A percentile compares a stretch with the other conserved stretches of the same genome.
Conservation (phyloP, 2,888 invertebrate species). For the Cephonodes hylas region DNA sequence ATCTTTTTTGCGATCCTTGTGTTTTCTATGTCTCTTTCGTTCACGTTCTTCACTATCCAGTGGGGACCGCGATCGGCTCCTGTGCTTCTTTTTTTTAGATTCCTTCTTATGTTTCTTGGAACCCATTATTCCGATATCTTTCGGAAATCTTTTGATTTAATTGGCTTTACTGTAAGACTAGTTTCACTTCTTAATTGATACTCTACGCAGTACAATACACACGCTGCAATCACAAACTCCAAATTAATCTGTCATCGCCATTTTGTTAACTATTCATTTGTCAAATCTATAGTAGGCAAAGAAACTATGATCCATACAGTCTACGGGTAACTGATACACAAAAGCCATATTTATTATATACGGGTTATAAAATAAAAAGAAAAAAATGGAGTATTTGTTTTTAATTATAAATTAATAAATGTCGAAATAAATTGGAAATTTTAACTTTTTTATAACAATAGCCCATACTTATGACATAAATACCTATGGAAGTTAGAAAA, state of each 20-base stretch:
- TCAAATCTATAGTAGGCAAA: not conserved
- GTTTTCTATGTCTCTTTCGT: conserved; percentile 76
- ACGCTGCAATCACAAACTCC: not conserved
- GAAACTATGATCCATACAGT: not conserved
- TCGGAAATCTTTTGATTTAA: not conserved
- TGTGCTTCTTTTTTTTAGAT: conserved; percentile 85
- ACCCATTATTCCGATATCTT: conserved; percentile 75
- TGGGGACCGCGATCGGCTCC: conserved; percentile 80
- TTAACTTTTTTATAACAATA: too few species aligned
- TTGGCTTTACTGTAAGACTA: not conserved
- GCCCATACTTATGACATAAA: too few species aligned
- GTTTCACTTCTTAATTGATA: too few species aligned
- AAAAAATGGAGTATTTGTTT: too few species aligned
- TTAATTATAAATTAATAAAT: too few species aligned
- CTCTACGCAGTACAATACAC: not conserved
- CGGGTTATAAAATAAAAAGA: too few species aligned
- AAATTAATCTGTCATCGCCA: not conserved
- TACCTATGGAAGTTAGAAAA: too few species aligned
- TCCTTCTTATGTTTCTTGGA: conserved; percentile 87
- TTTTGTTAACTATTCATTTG: not conserved
- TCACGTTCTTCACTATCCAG: conserved; percentile 80
- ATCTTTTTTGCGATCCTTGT: conserved; percentile 78
- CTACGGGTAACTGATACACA: not conserved
- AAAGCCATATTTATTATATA: too few species aligned
- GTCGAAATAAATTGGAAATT: too few species aligned